Conservation (phyloP, 2,888 invertebrate species). For the Napeogenes inachia region DNA sequence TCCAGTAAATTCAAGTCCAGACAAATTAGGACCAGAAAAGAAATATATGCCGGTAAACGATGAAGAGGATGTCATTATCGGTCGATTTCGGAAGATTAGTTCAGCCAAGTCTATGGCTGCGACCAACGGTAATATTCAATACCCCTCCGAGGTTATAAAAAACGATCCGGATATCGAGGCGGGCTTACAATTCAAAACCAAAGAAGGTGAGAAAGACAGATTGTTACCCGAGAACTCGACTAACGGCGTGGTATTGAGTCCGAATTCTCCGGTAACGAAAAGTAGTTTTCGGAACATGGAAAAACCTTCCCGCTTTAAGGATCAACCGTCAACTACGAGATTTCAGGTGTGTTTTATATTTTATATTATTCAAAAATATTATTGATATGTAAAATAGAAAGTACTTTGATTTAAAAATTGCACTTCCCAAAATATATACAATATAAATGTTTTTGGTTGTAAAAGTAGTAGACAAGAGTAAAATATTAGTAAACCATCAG, state of each 20-base stretch:
- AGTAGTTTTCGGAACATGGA: constrained; percentile 80
- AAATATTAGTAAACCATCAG: no score
- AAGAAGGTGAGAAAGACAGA: constrained; percentile 55
- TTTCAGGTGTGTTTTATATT: constrained; percentile 63
- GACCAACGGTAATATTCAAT: constrained; percentile 70
- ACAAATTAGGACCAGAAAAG: constrained; percentile 39
- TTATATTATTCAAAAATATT: no score
- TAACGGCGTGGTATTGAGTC: constrained; percentile 42
- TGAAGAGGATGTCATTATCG: constrained; percentile 72
- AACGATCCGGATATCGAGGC: constrained; percentile 55
- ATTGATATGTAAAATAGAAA: no score
- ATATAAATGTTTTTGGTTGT: no score
- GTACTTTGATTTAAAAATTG: no score
- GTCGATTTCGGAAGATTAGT: constrained; percentile 72
- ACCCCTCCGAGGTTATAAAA: constrained; percentile 55
- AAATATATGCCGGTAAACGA: constrained; percentile 50
- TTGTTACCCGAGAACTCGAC: constrained; percentile 44
- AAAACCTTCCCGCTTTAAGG: constrained; percentile 79
- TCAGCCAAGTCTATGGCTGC: constrained; percentile 76
- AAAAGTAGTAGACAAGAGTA: no score
- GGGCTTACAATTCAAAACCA: constrained; percentile 58
- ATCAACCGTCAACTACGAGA: constrained; percentile 78
- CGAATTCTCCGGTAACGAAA: constrained; percentile 64
- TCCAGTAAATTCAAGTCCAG: constrained; percentile 51
- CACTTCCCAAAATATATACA: no score